Base-by-base conservation (phyloP, 2,797 vertebrate genomes). In the Onychomys arenicola region DNA sequence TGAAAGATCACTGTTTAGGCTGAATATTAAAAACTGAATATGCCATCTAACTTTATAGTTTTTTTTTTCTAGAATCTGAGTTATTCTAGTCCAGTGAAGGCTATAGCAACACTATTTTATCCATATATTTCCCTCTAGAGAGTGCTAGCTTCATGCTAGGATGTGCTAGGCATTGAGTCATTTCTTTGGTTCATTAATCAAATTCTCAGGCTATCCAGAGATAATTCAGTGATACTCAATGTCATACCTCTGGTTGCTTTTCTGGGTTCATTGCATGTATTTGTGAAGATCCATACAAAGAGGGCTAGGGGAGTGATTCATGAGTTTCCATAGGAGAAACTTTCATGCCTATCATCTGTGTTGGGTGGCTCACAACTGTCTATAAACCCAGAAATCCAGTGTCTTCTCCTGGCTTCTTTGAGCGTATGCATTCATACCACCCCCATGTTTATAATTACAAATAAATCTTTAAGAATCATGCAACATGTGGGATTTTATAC, bases 1-100 rank as follows among this genome's bases (percentile, higher is more conserved):
- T 73, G 80, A 90, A 93, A 93, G 29, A 88, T 95, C 34, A 61
- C 40, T 81, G 11, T 95, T 92, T 65, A 96, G 29, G n/a, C 23
- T 89, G 73, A 89, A 92, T 63, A 75, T 46, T 94, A 93, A 95
- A 43, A 40, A 55, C 12, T 81, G 65, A 94, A 69, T 89, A 88
- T 91, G 59, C 23, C 13, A 81, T 71, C 75, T 92, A 32, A 93
- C 16, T 86, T 90, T 69, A 61, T 6, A 69, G 46, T 90, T 49
- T 94, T 94, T 73, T 73, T 1, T 92, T 92, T 94, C 40, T 92
- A 78, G 43, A 80, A 55, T 77, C 32, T 93, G 37, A 95, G 14
- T 94, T 94, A 86, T 49, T 40, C 23, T 65, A 40, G 43, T 95
- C 59, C 19, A 73, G 11, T 67, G 52, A 95, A 88, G 52, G 89